Evolutionary conservation across 1,140 invertebrate species (phyloP).

Genomic region (Aporrectodea caliginosa): DNA sequence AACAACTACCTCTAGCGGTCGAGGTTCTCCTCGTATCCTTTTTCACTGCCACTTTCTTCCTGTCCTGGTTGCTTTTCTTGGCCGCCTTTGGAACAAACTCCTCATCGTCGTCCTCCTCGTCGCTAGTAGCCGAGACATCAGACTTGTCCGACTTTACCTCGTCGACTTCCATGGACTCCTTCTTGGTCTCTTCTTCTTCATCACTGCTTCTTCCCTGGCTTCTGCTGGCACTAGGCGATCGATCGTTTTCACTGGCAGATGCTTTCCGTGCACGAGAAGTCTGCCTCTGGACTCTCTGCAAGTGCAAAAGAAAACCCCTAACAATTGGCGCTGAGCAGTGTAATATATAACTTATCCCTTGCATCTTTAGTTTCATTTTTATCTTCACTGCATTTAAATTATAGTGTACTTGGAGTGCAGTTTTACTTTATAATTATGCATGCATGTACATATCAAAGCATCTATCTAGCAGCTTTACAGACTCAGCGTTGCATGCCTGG

Average conservation of each 20-base stretch:
- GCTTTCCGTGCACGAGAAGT: neutral
- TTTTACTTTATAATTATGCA: too few species aligned
- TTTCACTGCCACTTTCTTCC: neutral
- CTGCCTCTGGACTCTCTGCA: neutral
- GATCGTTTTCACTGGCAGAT: neutral
- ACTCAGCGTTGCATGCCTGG: too few species aligned
- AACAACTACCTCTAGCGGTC: neutral
- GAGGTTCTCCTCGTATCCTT: neutral
- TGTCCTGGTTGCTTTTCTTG: neutral
- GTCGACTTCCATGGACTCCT: neutral
- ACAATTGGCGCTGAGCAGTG: too few species aligned
- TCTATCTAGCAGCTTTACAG: too few species aligned
- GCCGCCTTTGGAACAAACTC: neutral
- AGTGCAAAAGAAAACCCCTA: too few species aligned
- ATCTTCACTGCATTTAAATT: too few species aligned
- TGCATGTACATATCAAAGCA: too few species aligned
- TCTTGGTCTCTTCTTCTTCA: neutral
- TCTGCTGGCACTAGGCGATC: neutral
- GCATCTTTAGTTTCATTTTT: too few species aligned
- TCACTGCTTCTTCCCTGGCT: neutral
- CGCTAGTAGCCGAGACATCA: neutral
- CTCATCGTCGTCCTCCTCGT: neutral
- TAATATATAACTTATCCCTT: too few species aligned
- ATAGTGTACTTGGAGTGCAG: too few species aligned
- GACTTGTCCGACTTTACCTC: neutral